These are phyloP conservation scores for Lysandra coridon DNA, from an alignment of 2,888 invertebrate species.

Conservation along the genomic window DNA sequence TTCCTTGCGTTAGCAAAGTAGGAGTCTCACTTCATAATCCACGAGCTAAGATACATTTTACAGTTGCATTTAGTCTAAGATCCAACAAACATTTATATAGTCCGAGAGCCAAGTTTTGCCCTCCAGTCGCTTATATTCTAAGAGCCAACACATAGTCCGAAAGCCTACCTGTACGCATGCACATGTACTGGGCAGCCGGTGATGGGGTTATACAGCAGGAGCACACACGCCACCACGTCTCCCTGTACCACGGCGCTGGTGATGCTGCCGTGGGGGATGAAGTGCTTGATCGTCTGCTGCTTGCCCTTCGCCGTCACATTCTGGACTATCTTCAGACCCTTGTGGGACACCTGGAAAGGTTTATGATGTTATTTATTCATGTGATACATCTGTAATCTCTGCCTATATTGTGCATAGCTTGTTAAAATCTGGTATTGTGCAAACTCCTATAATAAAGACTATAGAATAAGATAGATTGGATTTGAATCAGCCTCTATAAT, in stretches of 20 bases:
- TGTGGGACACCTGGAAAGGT: slow-evolving; percentile 86
- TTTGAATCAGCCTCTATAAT: no score
- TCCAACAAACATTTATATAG: background rate
- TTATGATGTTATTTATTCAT: background rate
- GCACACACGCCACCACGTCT: slow-evolving; percentile 96
- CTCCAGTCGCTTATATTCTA: background rate
- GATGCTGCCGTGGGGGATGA: slow-evolving; percentile 96
- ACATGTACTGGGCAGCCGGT: slow-evolving; percentile 97
- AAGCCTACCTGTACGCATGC: slow-evolving; percentile 92
- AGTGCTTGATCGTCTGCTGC: slow-evolving; percentile 91
- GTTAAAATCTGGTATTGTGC: no score
- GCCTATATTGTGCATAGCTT: no score
- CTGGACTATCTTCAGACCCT: slow-evolving; percentile 96
- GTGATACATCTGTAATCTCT: no score
- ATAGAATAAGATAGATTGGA: no score
- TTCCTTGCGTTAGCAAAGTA: no score
- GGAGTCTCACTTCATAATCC: no score
- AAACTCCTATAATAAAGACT: no score
- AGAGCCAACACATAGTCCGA: background rate
- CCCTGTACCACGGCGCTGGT: slow-evolving; percentile 94
- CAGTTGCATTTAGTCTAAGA: background rate
- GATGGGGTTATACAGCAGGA: slow-evolving; percentile 95
- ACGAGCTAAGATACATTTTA: background rate
- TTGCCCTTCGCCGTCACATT: slow-evolving; percentile 80
- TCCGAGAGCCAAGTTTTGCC: background rate